Evolutionary conservation across 2,888 invertebrate genomes (phyloP).

Genomic region (Prenolepis imparis): DNA sequence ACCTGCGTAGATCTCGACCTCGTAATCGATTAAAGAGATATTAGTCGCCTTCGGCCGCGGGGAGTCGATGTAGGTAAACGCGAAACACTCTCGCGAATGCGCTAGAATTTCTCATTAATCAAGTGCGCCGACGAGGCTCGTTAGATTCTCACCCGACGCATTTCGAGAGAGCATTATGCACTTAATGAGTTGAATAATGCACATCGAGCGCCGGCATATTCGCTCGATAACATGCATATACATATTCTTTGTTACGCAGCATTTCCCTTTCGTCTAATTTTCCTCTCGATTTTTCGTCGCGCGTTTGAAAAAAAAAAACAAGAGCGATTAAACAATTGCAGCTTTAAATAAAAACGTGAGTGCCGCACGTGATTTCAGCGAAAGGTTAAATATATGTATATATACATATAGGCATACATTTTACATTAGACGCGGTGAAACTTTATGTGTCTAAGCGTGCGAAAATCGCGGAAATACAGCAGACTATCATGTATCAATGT

Average conservation of each 20-base stretch:
- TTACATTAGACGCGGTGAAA: not conserved
- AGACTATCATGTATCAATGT: not conserved
- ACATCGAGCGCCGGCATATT: conserved; percentile 3
- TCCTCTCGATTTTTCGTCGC: not conserved
- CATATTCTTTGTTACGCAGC: not conserved
- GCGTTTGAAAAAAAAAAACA: not conserved
- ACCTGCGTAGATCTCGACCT: conserved; percentile 18
- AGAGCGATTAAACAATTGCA: not conserved
- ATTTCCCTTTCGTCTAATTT: not conserved
- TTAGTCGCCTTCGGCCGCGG: not conserved
- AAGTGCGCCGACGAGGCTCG: conserved; percentile 8
- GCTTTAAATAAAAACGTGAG: conserved; percentile 18
- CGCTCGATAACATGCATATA: not conserved
- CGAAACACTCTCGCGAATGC: conserved; percentile 15
- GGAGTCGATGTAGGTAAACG: not conserved
- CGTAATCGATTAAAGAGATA: conserved; percentile 33
- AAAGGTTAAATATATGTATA: conserved; percentile 26
- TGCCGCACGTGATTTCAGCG: not conserved
- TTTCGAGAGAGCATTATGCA: conserved; percentile 25
- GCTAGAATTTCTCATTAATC: conserved; percentile 39
- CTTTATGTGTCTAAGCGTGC: conserved; percentile 22
- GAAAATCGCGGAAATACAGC: conserved; percentile 10
- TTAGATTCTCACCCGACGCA: conserved; percentile 12
- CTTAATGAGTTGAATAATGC: conserved; percentile 38
- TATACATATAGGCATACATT: not conserved